Conservation (phyloP, 1,140 invertebrate genomes). For the Lamellibrachia luymesi region DNA sequence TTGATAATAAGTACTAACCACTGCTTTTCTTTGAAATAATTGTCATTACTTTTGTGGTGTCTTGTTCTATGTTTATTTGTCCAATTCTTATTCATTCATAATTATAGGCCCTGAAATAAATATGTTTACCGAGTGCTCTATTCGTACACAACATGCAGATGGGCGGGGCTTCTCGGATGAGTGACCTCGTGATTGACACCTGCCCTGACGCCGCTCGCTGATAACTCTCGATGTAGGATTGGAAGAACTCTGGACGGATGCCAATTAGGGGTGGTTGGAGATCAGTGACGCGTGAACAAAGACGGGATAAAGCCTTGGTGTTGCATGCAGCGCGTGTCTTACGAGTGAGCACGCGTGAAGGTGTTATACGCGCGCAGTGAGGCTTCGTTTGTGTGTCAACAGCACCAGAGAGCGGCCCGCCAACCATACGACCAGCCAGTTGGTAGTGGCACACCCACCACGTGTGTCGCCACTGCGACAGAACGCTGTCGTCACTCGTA, state of each 20-base stretch:
- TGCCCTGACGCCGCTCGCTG: background rate
- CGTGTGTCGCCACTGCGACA: background rate
- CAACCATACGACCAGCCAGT: background rate
- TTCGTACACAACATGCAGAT: background rate
- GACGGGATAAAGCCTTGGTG: background rate
- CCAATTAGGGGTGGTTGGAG: background rate
- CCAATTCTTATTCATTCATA: no score
- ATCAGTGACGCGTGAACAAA: background rate
- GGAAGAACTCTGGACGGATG: background rate
- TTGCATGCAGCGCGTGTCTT: background rate
- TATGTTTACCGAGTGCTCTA: no score
- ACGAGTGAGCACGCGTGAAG: background rate
- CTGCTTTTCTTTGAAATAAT: no score
- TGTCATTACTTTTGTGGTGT: no score
- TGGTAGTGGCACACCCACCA: background rate
- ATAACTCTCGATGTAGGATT: background rate
- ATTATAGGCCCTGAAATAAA: no score
- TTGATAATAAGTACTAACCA: no score
- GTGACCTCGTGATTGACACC: background rate
- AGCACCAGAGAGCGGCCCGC: background rate
- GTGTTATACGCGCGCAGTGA: background rate
- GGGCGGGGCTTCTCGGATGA: background rate
- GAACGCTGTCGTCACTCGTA: background rate
- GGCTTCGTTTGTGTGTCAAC: background rate
- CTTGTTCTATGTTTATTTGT: no score